phyloP scores from a whole-genome alignment of 2,888 invertebrate genomes.

The Sesia apiformis region DNA sequence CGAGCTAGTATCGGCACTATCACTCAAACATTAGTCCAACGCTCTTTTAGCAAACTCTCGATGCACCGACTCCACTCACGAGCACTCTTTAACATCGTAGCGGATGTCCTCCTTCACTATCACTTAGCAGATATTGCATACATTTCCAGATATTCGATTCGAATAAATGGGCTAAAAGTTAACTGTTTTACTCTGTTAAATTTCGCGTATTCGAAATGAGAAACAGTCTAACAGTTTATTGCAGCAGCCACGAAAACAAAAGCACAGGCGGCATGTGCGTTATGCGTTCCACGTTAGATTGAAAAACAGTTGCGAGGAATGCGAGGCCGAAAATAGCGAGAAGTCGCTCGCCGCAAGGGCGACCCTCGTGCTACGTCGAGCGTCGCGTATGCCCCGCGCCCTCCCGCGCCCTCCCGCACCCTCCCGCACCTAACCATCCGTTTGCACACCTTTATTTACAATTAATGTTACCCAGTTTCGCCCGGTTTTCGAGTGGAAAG shows the following conservation, averaged over 20 bases:
- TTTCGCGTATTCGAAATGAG: not conserved
- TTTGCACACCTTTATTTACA: slow-evolving; percentile 63
- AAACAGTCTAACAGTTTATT: slow-evolving; percentile 16
- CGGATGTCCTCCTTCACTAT: not conserved
- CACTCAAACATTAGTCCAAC: slow-evolving; percentile 47
- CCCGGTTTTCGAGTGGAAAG: slow-evolving; percentile 46
- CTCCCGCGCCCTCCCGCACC: slow-evolving; percentile 11
- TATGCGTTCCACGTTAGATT: slow-evolving; percentile 70
- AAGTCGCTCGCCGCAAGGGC: slow-evolving; percentile 64
- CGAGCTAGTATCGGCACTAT: slow-evolving; percentile 17
- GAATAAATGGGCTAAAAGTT: too few species aligned
- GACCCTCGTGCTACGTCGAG: slow-evolving; percentile 47
- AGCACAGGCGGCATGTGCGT: slow-evolving; percentile 59
- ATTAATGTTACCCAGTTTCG: slow-evolving; percentile 36
- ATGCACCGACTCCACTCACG: slow-evolving; percentile 33
- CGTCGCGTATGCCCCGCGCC: slow-evolving; percentile 18
- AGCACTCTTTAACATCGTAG: slow-evolving; percentile 35
- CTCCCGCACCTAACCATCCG: slow-evolving; percentile 5
- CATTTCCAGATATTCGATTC: not conserved
- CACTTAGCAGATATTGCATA: not conserved
- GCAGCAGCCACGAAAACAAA: slow-evolving; percentile 49
- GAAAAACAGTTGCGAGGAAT: slow-evolving; percentile 71
- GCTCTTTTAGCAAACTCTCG: slow-evolving; percentile 28
- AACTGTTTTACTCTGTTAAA: too few species aligned
- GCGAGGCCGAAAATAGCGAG: slow-evolving; percentile 70